These are phyloP conservation scores for Peromyscus polionotus DNA, from an alignment of 2,113 vertebrate genomes.

Conservation along the genomic window DNA sequence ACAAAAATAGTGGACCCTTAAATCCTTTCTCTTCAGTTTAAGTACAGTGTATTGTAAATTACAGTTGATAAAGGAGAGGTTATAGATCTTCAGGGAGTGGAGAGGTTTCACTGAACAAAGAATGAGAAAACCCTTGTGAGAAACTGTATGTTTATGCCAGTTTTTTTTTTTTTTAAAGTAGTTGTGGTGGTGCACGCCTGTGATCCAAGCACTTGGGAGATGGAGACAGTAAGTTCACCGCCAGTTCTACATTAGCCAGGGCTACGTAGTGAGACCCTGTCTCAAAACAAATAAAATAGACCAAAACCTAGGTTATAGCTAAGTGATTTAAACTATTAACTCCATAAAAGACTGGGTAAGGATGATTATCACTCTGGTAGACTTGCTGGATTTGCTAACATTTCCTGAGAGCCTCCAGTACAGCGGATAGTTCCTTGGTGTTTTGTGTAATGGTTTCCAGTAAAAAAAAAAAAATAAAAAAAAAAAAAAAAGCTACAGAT, in stretches of 20 bases:
- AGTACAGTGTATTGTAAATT: not conserved
- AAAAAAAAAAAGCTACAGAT: not conserved
- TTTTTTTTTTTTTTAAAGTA: not conserved
- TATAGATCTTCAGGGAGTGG: not conserved
- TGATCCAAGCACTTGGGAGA: not conserved
- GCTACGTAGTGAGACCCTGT: not conserved
- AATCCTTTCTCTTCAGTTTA: not conserved
- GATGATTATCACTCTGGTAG: not conserved
- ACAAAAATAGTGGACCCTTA: not conserved
- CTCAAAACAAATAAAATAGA: not conserved
- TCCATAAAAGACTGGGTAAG: not conserved
- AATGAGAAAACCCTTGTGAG: not conserved
- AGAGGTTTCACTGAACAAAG: not conserved
- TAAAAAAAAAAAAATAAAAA: not conserved
- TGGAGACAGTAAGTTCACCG: not conserved
- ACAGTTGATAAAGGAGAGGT: not conserved
- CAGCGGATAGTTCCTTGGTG: not conserved
- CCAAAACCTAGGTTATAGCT: not conserved
- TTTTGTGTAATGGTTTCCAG: not conserved
- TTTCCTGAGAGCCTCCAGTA: not conserved
- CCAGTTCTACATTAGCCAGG: not conserved
- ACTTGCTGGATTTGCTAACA: not conserved
- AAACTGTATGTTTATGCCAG: not conserved
- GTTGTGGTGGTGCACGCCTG: not conserved
- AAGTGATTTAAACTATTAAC: constrained; percentile 24